phyloP scores from a whole-genome alignment of 2,113 vertebrate species.

The Tragulus kanchil region DNA sequence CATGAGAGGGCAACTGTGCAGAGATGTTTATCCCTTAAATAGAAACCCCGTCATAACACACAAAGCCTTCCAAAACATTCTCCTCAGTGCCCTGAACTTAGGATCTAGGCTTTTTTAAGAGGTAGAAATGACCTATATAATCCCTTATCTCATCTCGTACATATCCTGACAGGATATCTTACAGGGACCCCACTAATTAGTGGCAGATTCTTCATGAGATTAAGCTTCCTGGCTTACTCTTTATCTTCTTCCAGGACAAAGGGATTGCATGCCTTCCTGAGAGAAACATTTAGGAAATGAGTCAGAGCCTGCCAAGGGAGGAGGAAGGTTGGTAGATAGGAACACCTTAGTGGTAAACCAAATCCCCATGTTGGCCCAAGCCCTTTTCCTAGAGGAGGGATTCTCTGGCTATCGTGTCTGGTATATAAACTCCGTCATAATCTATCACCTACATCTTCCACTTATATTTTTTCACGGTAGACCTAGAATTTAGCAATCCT shows the following conservation, averaged over 20 bases:
- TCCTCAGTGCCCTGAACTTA: neutral
- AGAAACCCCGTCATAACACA: neutral
- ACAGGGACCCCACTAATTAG: neutral
- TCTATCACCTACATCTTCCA: neutral
- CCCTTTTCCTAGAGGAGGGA: neutral
- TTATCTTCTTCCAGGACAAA: neutral
- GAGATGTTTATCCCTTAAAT: neutral
- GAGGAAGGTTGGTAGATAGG: neutral
- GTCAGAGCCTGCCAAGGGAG: neutral
- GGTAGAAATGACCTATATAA: neutral
- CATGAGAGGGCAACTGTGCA: neutral
- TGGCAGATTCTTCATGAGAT: neutral
- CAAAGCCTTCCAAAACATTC: neutral
- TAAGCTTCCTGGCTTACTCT: neutral
- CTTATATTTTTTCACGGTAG: neutral
- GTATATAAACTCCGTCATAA: constrained; percentile 11
- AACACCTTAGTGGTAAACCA: neutral
- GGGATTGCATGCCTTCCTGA: neutral
- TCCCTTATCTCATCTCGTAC: neutral
- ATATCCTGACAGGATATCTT: neutral
- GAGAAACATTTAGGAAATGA: neutral
- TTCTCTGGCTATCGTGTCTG: neutral
- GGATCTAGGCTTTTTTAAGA: neutral
- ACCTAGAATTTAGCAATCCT: neutral
- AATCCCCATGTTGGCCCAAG: neutral